phyloP scores from a whole-genome alignment of 2,888 invertebrate genomes.

The Leptinotarsa peninsularis region DNA sequence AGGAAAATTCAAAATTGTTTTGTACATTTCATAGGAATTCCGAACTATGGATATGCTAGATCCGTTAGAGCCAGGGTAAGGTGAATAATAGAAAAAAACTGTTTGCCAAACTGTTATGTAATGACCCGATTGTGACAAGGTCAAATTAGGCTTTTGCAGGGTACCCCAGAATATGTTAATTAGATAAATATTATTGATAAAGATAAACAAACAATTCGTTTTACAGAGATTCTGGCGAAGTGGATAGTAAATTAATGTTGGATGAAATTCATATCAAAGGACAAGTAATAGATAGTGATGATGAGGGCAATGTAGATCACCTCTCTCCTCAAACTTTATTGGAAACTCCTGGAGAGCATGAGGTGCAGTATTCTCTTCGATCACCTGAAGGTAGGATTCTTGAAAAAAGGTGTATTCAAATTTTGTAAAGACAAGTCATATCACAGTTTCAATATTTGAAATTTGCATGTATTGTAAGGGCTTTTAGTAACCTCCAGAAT shows the following conservation, averaged over 20 bases:
- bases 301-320: conserved; percentile 68
- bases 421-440: neutral
- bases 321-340: conserved; percentile 71
- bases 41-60: conserved; percentile 72
- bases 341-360: conserved; percentile 66
- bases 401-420: neutral
- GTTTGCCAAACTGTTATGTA: conserved; percentile 44
- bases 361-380: conserved; percentile 63
- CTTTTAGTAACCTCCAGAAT: too few species aligned
- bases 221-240: conserved; percentile 53
- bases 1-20: conserved; percentile 71
- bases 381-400: conserved; percentile 63
- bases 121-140: conserved; percentile 47
- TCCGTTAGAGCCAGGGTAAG: conserved; percentile 74
- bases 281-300: conserved; percentile 66
- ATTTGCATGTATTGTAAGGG: too few species aligned
- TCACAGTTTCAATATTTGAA: conserved; percentile 14
- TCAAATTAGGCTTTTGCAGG: conserved; percentile 39
- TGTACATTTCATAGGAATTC: conserved; percentile 57
- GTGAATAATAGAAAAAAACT: conserved; percentile 5
- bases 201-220: conserved; percentile 3
- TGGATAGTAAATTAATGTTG: conserved; percentile 61
- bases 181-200: conserved; percentile 45
- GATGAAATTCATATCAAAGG: conserved; percentile 52
- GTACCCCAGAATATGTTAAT: conserved; percentile 44